phyloP scores from a whole-genome alignment of 2,888 invertebrate genomes.

The Gibbula magus region DNA sequence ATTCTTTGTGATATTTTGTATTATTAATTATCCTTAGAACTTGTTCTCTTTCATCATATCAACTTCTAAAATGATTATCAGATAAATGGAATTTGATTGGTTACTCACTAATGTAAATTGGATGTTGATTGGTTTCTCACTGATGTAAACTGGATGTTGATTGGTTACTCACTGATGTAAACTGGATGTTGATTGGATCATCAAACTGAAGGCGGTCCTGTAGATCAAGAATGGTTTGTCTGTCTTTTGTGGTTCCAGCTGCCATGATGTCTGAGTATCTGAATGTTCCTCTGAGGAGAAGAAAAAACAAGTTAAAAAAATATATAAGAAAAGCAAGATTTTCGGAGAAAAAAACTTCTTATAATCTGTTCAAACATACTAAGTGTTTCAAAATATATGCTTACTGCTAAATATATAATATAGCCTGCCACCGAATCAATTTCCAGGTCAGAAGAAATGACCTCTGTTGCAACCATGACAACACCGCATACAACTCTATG shows the following conservation, averaged over 20 bases:
- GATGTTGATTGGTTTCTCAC: too few relatives aligned
- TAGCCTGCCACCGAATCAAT: too few relatives aligned
- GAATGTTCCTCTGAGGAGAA: conserved; percentile 73
- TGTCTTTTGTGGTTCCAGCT: conserved; percentile 74
- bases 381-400: background rate
- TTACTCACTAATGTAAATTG: too few relatives aligned
- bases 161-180: conserved; percentile 81
- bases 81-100: too few relatives aligned
- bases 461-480: too few relatives aligned
- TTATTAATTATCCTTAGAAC: background rate
- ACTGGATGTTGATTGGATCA: conserved; percentile 85
- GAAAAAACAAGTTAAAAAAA: too few relatives aligned
- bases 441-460: too few relatives aligned
- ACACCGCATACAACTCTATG: too few relatives aligned
- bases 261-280: conserved; percentile 76
- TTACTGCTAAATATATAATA: background rate
- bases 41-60: too few relatives aligned
- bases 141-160: too few relatives aligned
- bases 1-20: background rate
- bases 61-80: background rate
- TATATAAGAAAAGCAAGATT: too few relatives aligned
- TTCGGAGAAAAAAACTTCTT: too few relatives aligned
- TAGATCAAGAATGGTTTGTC: conserved; percentile 72
- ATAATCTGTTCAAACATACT: background rate
- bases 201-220: conserved; percentile 81